Evolutionary conservation across 64 coral and sea anemone genomes (phyloP).

Genomic region (Dendrophyllia cribrosa): DNA sequence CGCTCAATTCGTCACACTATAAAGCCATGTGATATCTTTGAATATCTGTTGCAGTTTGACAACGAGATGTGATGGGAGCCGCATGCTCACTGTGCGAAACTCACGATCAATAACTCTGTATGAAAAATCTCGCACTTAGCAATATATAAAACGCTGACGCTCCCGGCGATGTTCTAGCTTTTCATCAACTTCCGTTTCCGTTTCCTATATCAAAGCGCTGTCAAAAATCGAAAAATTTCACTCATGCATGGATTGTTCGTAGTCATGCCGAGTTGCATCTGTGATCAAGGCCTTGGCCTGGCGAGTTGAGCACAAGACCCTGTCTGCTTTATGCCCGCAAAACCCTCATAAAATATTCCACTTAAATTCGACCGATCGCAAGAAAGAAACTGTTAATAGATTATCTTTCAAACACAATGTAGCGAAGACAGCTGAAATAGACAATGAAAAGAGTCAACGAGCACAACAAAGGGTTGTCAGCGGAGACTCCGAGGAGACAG

Average conservation of each 20-base stretch:
- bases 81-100: not conserved
- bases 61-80: not conserved
- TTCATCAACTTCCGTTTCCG: not conserved
- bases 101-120: not conserved
- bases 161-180: not conserved
- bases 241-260: not conserved
- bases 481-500: not conserved
- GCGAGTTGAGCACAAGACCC: not conserved
- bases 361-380: not conserved
- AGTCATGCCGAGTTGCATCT: not conserved
- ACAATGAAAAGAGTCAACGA: not conserved
- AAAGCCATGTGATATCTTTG: not conserved
- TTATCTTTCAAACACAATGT: not conserved
- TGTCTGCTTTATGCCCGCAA: not conserved
- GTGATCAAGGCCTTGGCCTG: not conserved
- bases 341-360: not conserved
- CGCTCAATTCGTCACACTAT: too few relatives aligned
- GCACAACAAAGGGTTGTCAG: slow-evolving; percentile 25
- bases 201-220: not conserved
- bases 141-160: not conserved
- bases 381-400: not conserved
- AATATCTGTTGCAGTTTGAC: not conserved
- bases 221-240: not conserved
- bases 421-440: too few relatives aligned
- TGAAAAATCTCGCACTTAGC: not conserved